Evolutionary conservation across 2,113 vertebrate genomes (phyloP), one percentile per base, ranked within the genome.

Genomic region (Grammomys dolichurus): DNA sequence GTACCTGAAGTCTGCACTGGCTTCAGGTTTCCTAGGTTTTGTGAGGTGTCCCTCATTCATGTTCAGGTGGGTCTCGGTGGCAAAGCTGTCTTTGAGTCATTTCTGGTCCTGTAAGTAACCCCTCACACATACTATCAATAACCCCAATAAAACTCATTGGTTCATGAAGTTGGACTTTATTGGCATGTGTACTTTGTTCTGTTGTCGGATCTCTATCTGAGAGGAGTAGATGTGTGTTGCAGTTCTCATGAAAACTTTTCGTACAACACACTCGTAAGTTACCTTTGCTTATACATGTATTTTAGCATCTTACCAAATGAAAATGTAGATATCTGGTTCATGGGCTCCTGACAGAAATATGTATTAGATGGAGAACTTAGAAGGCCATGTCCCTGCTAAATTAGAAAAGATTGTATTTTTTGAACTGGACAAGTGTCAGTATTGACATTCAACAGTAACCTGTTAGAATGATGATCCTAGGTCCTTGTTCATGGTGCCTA

Each of bases 341-440:
- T 81, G 51, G 43, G 5, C 16, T 88, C 81, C n/a, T 16, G 72
- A 16, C 75, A 33, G 56, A 76, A 33, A 48, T 85, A 40, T 65
- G 6, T 36, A 48, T 96, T 86, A 16, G 60, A 96, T 8, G 73
- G n/a, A 82, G 94, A 97, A 36, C 2, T 24, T 54, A 26, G 14
- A 40, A 75, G 1, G 46, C 0, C 7, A 65, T 80, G 10, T 10
- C 77, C 46, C 87, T 81, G 0, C 10, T 96, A 91, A 89, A 13
- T 92, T 46, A 91, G 58, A 88, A 65, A 56, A 14, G 17, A 46
- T 0, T 89, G 6, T 3, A 43, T 1, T 36, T 72, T 69, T 72
- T 89, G 19, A 89, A 72, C 33, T 90, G 87, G 87, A 76, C 89
- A 48, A 19, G 73, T 95, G 58, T 86, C 4, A 76, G 19, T 60